phyloP scores from a whole-genome alignment of 1,140 invertebrate species.

The Macrobrachium nipponense region DNA sequence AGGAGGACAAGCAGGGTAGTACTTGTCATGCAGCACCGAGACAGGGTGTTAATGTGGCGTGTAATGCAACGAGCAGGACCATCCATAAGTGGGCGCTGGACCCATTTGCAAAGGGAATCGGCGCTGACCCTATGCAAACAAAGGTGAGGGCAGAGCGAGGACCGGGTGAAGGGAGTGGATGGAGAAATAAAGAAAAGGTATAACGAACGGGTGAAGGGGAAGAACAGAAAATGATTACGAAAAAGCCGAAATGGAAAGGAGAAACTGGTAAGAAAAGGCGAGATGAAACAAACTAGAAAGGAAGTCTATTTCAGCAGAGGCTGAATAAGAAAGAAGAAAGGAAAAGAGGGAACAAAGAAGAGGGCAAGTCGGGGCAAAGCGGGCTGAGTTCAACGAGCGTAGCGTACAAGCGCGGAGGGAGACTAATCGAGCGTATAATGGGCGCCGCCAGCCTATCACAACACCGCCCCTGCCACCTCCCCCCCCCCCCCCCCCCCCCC shows the following conservation, averaged over 20 bases:
- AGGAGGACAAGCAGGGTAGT: no score
- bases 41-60: no score
- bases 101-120: no score
- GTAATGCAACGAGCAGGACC: no score
- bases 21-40: no score
- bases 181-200: background rate
- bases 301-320: background rate
- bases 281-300: background rate
- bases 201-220: background rate
- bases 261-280: background rate
- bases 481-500: no score
- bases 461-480: background rate
- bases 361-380: constrained; percentile 6
- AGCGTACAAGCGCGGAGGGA: constrained; percentile 35
- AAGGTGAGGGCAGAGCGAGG: background rate
- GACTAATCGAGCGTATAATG: constrained; percentile 52
- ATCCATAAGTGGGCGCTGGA: no score
- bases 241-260: background rate
- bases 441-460: constrained; percentile 34
- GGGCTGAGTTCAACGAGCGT: constrained; percentile 27
- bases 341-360: constrained; percentile 2
- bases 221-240: background rate
- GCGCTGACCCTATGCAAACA: background rate
- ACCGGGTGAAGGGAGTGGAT: background rate
- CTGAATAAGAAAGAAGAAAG: background rate